A percentile compares a stretch with the other conserved stretches of the same genome.
Evolutionary conservation across 1,140 invertebrate genomes (phyloP).

Genomic region (Melanaphis sacchari): DNA sequence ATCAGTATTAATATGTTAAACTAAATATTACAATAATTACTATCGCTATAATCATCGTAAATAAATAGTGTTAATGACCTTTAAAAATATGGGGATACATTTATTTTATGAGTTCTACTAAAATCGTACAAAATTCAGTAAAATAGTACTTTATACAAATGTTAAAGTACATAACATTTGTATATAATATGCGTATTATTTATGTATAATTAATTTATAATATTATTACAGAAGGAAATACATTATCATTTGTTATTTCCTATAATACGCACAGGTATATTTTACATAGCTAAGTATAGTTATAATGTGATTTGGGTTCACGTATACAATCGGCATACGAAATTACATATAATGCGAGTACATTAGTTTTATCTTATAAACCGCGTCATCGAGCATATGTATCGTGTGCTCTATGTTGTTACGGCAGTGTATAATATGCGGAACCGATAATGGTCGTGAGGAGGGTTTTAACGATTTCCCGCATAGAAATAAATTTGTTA

Average conservation of each 20-base stretch:
- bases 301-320: background rate
- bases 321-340: background rate
- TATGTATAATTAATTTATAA: background rate
- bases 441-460: slow-evolving; percentile 22
- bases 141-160: too few species aligned
- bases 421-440: background rate
- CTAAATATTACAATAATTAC: background rate
- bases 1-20: background rate
- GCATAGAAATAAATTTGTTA: slow-evolving; percentile 44
- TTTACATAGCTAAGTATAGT: background rate
- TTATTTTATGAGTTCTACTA: background rate
- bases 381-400: background rate
- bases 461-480: slow-evolving; percentile 40
- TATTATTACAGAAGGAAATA: background rate
- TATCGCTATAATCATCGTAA: background rate
- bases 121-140: background rate
- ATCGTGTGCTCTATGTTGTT: background rate
- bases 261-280: background rate
- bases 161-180: background rate
- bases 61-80: background rate
- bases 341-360: background rate
- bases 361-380: slow-evolving; percentile 24
- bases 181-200: too few species aligned
- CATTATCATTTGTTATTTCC: background rate
- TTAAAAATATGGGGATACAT: background rate